phyloP scores from a whole-genome alignment of 1,140 invertebrate species.

The Lerema accius region DNA sequence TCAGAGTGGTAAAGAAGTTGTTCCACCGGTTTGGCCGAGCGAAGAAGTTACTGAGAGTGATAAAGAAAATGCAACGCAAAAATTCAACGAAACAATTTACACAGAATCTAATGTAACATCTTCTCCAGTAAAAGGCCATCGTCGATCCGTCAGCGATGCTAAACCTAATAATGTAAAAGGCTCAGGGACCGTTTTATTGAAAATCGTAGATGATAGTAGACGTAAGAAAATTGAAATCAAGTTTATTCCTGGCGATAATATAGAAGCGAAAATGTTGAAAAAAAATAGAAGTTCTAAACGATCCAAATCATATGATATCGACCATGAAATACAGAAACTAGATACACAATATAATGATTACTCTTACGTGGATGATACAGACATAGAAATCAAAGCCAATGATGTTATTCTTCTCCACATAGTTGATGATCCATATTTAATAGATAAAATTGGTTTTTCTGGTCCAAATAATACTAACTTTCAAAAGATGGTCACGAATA shows the following conservation, averaged over 20 bases:
- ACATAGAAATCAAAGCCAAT: constrained; percentile 11
- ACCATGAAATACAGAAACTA: not conserved
- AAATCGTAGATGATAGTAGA: constrained; percentile 39
- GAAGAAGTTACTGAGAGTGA: not conserved
- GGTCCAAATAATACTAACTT: not conserved
- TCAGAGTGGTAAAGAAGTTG: constrained; percentile 15
- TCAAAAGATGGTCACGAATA: not conserved
- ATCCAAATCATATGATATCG: not conserved
- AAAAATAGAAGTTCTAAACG: constrained; percentile 4
- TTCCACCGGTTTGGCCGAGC: constrained; percentile 18
- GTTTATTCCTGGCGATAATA: constrained; percentile 26
- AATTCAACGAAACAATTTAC: too few relatives aligned
- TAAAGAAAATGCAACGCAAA: too few relatives aligned
- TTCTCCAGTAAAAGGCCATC: constrained; percentile 37
- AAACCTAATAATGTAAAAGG: constrained; percentile 9
- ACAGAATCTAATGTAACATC: too few relatives aligned
- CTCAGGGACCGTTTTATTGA: constrained; percentile 40
- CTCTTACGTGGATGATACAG: not conserved
- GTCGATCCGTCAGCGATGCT: constrained; percentile 42
- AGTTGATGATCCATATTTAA: constrained; percentile 10
- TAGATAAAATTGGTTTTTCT: not conserved
- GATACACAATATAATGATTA: not conserved
- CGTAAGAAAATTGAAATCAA: constrained; percentile 44
- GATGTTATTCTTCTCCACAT: constrained; percentile 29
- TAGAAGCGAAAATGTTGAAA: not conserved